Conservation (phyloP, 1,140 invertebrate genomes). For the Solenopsis fugax region DNA sequence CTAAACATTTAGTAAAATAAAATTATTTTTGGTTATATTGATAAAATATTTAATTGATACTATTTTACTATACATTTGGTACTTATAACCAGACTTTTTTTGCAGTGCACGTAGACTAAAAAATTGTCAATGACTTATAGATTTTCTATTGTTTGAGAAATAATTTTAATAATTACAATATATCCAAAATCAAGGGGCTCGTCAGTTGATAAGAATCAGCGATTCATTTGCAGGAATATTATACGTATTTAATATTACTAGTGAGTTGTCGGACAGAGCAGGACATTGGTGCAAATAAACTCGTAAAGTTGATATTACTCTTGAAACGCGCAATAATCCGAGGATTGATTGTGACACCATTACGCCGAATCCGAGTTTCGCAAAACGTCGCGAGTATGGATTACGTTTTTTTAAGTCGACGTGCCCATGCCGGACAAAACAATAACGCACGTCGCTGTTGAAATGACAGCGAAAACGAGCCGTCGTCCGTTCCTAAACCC, state of each 20-base stretch:
- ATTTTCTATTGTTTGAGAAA: neutral
- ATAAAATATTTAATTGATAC: no score
- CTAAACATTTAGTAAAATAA: no score
- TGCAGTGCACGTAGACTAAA: neutral
- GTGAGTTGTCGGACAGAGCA: neutral
- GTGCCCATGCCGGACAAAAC: constrained; percentile 50
- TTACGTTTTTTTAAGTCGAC: constrained; percentile 20
- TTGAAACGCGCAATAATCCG: neutral
- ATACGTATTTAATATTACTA: constrained; percentile 3
- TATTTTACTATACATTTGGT: no score
- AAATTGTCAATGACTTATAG: neutral
- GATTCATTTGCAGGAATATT: neutral
- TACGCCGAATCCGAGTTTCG: constrained; percentile 9
- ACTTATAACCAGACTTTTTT: no score
- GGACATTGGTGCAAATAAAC: neutral
- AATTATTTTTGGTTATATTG: no score
- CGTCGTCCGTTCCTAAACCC: constrained; percentile 63
- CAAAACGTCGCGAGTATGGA: constrained; percentile 10
- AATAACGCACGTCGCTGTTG: constrained; percentile 65
- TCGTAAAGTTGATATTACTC: constrained; percentile 11
- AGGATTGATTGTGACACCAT: constrained; percentile 32
- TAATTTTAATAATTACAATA: neutral
- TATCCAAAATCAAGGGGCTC: no score
- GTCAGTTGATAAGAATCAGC: neutral
- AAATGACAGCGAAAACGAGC: constrained; percentile 78